phyloP scores from a whole-genome alignment of 2,888 invertebrate genomes.

The Drosophila leonis region DNA sequence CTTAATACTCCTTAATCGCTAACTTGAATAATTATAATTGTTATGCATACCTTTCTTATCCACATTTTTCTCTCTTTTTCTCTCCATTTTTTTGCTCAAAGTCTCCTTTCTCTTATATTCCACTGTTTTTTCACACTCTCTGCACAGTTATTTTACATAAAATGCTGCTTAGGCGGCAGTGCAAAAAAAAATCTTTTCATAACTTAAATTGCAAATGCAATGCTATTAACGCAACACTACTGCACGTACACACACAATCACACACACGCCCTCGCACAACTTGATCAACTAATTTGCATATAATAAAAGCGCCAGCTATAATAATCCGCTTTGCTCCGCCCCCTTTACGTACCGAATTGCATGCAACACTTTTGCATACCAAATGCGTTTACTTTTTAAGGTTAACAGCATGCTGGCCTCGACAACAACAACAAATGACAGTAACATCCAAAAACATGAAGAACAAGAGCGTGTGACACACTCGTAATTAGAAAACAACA shows the following conservation, averaged over 20 bases:
- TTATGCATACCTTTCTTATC: not conserved
- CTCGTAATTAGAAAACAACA: slow-evolving; percentile 66
- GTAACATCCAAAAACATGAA: slow-evolving; percentile 2
- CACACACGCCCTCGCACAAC: slow-evolving; percentile 6
- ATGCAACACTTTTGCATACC: slow-evolving; percentile 70
- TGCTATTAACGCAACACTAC: slow-evolving; percentile 61
- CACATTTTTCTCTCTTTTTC: not conserved
- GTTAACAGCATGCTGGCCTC: slow-evolving; percentile 53
- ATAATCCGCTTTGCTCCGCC: slow-evolving; percentile 15
- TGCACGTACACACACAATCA: not conserved
- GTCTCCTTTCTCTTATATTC: not conserved
- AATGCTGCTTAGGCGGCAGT: slow-evolving; percentile 43
- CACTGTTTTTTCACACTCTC: slow-evolving; percentile 16
- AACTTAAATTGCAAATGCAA: slow-evolving; percentile 67
- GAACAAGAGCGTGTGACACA: slow-evolving; percentile 3
- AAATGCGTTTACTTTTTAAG: slow-evolving; percentile 65
- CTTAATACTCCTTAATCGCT: not conserved
- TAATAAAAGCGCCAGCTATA: slow-evolving; percentile 42
- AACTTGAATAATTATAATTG: not conserved
- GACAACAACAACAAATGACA: slow-evolving; percentile 15
- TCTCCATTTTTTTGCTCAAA: no score
- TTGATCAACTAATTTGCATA: slow-evolving; percentile 60
- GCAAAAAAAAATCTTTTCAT: slow-evolving; percentile 46
- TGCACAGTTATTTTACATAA: slow-evolving; percentile 56
- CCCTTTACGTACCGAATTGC: slow-evolving; percentile 22